These are phyloP conservation scores for Tetropium fuscum DNA, from an alignment of 2,888 invertebrate species.

Conservation along the genomic window DNA sequence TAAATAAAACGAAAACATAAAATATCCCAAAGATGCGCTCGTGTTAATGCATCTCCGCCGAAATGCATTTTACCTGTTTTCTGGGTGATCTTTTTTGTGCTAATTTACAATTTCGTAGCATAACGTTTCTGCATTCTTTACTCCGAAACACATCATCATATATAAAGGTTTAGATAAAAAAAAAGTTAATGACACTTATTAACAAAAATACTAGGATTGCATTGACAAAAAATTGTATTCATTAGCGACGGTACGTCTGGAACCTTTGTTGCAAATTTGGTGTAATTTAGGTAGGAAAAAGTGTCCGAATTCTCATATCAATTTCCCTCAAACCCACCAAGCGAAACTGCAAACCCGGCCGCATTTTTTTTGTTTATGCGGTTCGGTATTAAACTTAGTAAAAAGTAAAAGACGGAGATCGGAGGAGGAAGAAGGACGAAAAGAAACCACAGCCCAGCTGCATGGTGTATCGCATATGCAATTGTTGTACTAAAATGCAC, in stretches of 20 bases:
- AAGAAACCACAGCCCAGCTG: slow-evolving; percentile 12
- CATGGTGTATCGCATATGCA: slow-evolving; percentile 39
- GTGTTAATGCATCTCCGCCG: neutral
- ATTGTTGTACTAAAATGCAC: slow-evolving; percentile 50
- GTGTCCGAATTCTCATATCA: slow-evolving; percentile 16
- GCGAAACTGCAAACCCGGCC: slow-evolving; percentile 13
- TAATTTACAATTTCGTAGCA: slow-evolving; percentile 25
- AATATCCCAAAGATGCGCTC: neutral
- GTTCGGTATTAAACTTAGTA: slow-evolving; percentile 13
- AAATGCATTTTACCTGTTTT: slow-evolving; percentile 22
- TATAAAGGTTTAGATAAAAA: slow-evolving; percentile 24
- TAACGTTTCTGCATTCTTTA: slow-evolving; percentile 25
- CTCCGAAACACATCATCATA: slow-evolving; percentile 29
- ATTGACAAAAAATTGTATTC: slow-evolving; percentile 16
- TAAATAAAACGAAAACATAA: neutral
- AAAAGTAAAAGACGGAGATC: slow-evolving; percentile 1
- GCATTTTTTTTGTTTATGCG: slow-evolving; percentile 8
- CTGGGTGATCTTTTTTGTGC: slow-evolving; percentile 12
- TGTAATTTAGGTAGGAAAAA: slow-evolving; percentile 34
- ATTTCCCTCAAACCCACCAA: slow-evolving; percentile 19
- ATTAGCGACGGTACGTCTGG: slow-evolving; percentile 30
- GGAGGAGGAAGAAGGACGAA: neutral
- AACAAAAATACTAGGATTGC: slow-evolving; percentile 8
- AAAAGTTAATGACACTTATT: slow-evolving; percentile 29
- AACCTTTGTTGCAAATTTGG: slow-evolving; percentile 27